A percentile compares a stretch with the other conserved stretches of the same genome.
These are phyloP conservation scores for Apocheima hispidaria DNA, from an alignment of 2,888 invertebrate genomes.

Conservation along the genomic window DNA sequence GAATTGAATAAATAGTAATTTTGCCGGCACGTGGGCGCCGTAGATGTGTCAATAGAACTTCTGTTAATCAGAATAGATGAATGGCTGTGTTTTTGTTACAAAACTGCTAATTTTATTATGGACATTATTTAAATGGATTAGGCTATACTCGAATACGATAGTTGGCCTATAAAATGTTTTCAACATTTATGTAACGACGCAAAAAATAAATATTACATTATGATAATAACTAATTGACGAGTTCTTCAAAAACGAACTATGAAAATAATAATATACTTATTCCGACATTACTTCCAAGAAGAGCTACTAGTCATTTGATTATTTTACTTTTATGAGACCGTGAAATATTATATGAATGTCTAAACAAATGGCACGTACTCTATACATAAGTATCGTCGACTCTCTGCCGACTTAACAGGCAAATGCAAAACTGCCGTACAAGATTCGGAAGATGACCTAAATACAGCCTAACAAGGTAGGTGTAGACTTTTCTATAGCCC, in stretches of 20 bases:
- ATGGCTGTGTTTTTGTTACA: slow-evolving; percentile 25
- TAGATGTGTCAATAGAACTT: slow-evolving; percentile 36
- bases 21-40: slow-evolving; percentile 34
- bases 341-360: slow-evolving; percentile 8
- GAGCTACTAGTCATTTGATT: neutral
- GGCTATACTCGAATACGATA: slow-evolving; percentile 8
- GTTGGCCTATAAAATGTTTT: slow-evolving; percentile 15
- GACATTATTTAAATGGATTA: slow-evolving; percentile 25
- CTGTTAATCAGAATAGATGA: slow-evolving; percentile 32
- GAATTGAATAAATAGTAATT: slow-evolving; percentile 38
- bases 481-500: slow-evolving; percentile 17
- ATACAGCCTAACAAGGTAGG: neutral
- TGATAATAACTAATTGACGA: too few relatives aligned
- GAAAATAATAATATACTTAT: neutral
- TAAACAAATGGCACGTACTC: neutral
- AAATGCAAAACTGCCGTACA: slow-evolving; percentile 5
- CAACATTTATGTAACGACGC: neutral
- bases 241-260: too few relatives aligned
- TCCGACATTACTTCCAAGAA: neutral
- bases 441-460: slow-evolving; percentile 5
- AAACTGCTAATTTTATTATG: slow-evolving; percentile 30
- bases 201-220: too few relatives aligned
- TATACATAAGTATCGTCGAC: neutral
- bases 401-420: slow-evolving; percentile 2
- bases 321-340: neutral